A percentile compares a stretch with the other conserved stretches of the same genome.
Evolutionary conservation across 2,113 vertebrate genomes (phyloP).

Genomic region (Beaufortia kweichowensis): DNA sequence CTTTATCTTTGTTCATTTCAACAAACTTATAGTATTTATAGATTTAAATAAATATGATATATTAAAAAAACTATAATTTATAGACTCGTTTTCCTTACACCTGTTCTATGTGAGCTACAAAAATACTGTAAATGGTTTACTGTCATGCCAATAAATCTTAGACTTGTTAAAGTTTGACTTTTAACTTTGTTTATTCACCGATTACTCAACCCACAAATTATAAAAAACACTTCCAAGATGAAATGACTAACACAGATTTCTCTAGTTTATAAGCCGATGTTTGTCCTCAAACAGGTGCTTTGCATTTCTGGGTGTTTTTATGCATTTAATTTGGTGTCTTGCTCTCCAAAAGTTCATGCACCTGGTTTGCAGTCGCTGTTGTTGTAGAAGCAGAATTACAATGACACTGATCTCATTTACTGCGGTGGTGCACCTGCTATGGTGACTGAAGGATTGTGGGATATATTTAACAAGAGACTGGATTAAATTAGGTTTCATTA

Average conservation of each 20-base stretch:
- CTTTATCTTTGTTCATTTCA: too few relatives aligned
- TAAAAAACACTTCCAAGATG: neutral
- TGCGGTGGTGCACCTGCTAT: constrained; percentile 2
- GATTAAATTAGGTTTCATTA: constrained; percentile 19
- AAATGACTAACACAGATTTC: neutral
- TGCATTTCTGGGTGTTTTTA: neutral
- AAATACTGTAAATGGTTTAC: neutral
- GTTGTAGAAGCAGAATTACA: neutral
- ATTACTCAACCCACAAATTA: neutral
- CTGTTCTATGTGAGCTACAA: constrained; percentile 12
- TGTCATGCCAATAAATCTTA: neutral
- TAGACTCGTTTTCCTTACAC: constrained; percentile 2
- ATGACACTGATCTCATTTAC: neutral
- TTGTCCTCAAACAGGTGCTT: neutral
- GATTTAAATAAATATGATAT: too few relatives aligned
- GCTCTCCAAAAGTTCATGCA: neutral
- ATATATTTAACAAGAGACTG: constrained; percentile 3
- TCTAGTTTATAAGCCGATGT: neutral
- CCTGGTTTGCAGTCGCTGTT: neutral
- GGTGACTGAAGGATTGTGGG: neutral
- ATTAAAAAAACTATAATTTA: neutral
- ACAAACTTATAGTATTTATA: too few relatives aligned
- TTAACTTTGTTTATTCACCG: neutral
- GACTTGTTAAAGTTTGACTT: neutral
- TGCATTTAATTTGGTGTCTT: neutral